Conservation (phyloP, 2,888 invertebrate genomes). For the Callyntrura sp. region DNA sequence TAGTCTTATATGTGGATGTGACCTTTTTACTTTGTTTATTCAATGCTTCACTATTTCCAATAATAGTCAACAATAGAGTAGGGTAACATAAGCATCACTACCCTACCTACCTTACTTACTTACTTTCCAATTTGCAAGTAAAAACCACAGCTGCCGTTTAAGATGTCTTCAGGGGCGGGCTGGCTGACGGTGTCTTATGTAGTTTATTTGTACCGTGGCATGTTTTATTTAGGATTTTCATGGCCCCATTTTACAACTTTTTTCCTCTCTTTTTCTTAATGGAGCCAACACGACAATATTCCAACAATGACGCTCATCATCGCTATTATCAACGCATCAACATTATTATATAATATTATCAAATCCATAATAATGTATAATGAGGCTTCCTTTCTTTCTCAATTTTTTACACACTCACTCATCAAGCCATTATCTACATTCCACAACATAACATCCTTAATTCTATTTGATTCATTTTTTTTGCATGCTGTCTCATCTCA, state of each 20-base stretch:
- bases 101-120: constrained; percentile 43
- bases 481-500: not conserved
- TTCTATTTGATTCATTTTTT: constrained; percentile 14
- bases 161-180: constrained; percentile 19
- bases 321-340: not conserved
- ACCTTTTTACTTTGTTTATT: constrained; percentile 23
- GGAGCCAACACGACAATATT: not conserved
- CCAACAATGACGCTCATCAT: not conserved
- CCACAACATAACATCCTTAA: constrained; percentile 20
- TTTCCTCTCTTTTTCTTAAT: constrained; percentile 27
- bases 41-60: not conserved
- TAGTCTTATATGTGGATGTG: not conserved
- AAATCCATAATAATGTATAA: constrained; percentile 6
- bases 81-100: not conserved
- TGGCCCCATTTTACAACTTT: constrained; percentile 35
- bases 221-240: constrained; percentile 26
- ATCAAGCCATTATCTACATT: constrained; percentile 10
- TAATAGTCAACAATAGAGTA: not conserved
- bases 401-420: constrained; percentile 17
- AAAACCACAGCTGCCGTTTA: not conserved
- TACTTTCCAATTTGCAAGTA: constrained; percentile 66
- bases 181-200: not conserved
- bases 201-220: not conserved
- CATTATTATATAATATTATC: constrained; percentile 34
- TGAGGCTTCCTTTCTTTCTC: constrained; percentile 22